These are phyloP conservation scores for Lysiphlebus fabarum DNA, from an alignment of 1,140 invertebrate genomes.

Conservation along the genomic window DNA sequence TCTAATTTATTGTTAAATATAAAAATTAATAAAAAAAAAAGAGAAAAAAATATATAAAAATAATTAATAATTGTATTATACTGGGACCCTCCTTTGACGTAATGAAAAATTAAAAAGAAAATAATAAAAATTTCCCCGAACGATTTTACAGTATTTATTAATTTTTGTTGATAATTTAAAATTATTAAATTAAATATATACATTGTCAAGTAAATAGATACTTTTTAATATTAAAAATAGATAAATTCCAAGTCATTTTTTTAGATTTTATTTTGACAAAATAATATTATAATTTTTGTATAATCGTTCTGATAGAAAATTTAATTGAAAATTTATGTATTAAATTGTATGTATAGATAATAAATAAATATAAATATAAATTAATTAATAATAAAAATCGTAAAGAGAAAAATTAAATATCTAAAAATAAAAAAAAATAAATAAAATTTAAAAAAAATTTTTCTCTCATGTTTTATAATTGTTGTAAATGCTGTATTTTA, in stretches of 20 bases:
- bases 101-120: too few species aligned
- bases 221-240: neutral
- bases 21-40: too few species aligned
- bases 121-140: too few species aligned
- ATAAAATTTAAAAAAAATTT: neutral
- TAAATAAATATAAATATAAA: neutral
- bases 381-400: too few species aligned
- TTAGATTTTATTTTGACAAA: too few species aligned
- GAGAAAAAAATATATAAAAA: too few species aligned
- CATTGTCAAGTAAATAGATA: neutral
- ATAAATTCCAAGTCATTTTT: slow-evolving; percentile 2
- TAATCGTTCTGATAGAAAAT: slow-evolving; percentile 11
- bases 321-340: slow-evolving; percentile 9
- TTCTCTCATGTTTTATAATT: slow-evolving; percentile 7
- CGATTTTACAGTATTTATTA: too few species aligned
- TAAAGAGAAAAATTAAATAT: neutral
- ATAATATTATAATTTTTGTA: slow-evolving; percentile 14
- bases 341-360: slow-evolving; percentile 3
- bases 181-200: neutral
- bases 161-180: neutral
- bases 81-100: too few species aligned
- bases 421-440: slow-evolving; percentile 2
- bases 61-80: too few species aligned
- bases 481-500: slow-evolving; percentile 3
- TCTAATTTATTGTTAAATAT: too few species aligned